phyloP scores from a whole-genome alignment of 1,140 invertebrate genomes.

The Ruditapes philippinarum region DNA sequence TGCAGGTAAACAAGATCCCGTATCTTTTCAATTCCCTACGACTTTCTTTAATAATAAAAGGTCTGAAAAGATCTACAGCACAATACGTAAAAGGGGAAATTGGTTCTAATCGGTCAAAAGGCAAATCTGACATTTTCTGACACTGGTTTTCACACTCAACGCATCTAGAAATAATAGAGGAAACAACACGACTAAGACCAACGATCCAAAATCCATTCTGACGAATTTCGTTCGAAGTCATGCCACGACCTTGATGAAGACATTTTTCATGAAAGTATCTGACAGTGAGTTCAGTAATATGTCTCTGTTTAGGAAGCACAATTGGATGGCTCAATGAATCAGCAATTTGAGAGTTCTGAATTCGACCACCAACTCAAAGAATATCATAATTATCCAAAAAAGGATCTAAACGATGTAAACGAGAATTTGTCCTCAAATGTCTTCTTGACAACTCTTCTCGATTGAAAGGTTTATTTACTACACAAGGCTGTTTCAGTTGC shows the following conservation, averaged over 20 bases:
- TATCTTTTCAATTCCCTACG: constrained; percentile 8
- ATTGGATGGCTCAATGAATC: not conserved
- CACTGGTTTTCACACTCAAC: constrained; percentile 54
- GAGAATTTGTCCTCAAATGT: not conserved
- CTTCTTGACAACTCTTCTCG: not conserved
- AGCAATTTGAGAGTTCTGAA: not conserved
- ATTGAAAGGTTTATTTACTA: not conserved
- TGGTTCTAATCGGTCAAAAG: constrained; percentile 58
- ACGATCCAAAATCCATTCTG: constrained; percentile 11
- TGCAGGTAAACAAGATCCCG: constrained; percentile 37
- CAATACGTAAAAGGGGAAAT: constrained; percentile 55
- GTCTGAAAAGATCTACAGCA: constrained; percentile 68
- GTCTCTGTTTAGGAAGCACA: not conserved
- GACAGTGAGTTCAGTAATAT: not conserved
- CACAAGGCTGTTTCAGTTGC: constrained; percentile 13
- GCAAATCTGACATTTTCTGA: constrained; percentile 69
- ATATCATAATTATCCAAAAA: not conserved
- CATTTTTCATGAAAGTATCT: not conserved
- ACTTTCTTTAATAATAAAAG: constrained; percentile 44
- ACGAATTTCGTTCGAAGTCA: not conserved
- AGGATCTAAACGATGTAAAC: not conserved
- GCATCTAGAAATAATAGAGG: constrained; percentile 58
- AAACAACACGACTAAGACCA: constrained; percentile 1
- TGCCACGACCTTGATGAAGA: constrained; percentile 9
- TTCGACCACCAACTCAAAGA: not conserved